Base-by-base conservation (phyloP, 2,888 invertebrate species). In the Amblyjoppa proteus region DNA sequence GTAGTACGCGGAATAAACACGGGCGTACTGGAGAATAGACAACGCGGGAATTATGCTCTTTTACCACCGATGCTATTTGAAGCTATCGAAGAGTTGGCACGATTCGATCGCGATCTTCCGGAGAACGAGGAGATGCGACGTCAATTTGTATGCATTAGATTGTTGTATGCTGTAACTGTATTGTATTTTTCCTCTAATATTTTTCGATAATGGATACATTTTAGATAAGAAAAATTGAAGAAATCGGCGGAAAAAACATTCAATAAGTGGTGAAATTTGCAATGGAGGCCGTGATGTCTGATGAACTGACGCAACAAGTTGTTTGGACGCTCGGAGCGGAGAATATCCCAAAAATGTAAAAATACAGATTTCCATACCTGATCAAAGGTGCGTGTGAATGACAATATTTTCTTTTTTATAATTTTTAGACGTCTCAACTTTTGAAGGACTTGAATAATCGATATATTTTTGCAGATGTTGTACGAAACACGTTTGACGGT, bases 251-350 rank as follows among this genome's bases (percentile, higher is more conserved):
- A 6, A 69, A 56, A 58, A 69, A 13, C 2, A 6, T 53, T 1
- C 41, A 78, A 25, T 69, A 78, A 34, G 6, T n/a, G 2, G 38
- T 78, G 4, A 78, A 69, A 70, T 78, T 49, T 16, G 41, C 56
- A 4, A 78, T 78, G 69, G 25, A 69, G n/a, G 53, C 20, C 3
- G 69, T 78, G 2, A 68, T 78, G 56, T 41, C 68, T 0, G 69
- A 69, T 38, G 41, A 78, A 38, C 53, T 78, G 13, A 56, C 78
- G 0, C n/a, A 56, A 68, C 11, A 25, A n/a, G 56, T 56, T 16
- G 78, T 78, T 38, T 78, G 77, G 77, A 69, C 13, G 25, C 77
- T 20, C 1, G 41, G 68, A 4, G 77, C 53, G 25, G 78, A 69
- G 4, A 20, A 53, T 20, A 69, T 69, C 6, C 68, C 31, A 13